Percentiles rank a stretch among this genome's conserved stretches.
These are phyloP conservation scores for Eupithecia vulgata DNA, from an alignment of 2,888 invertebrate genomes.

Conservation along the genomic window DNA sequence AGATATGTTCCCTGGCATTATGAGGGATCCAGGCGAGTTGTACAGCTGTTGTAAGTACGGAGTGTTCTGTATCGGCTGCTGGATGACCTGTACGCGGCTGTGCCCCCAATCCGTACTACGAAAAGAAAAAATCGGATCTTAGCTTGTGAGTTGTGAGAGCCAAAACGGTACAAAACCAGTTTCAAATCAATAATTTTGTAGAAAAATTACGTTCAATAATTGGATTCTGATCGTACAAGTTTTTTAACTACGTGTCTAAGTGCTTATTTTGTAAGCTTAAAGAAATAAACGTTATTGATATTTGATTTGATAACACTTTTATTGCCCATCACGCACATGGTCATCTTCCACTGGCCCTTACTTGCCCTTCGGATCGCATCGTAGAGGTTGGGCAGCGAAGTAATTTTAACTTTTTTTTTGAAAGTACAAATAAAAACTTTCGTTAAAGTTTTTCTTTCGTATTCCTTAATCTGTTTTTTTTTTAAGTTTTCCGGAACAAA, in stretches of 20 bases:
- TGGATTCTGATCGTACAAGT: not conserved
- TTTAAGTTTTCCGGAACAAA: not conserved
- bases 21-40: slow-evolving; percentile 88
- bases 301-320: too few species aligned
- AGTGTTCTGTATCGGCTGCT: slow-evolving; percentile 89
- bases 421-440: too few species aligned
- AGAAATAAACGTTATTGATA: too few species aligned
- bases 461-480: not conserved
- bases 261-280: too few species aligned
- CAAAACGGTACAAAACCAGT: not conserved
- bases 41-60: slow-evolving; percentile 92
- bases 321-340: not conserved
- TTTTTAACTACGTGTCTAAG: too few species aligned
- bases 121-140: slow-evolving; percentile 15
- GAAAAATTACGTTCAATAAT: not conserved
- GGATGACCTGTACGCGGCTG: slow-evolving; percentile 92
- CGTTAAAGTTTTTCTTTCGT: too few species aligned
- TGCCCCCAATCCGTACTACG: slow-evolving; percentile 87
- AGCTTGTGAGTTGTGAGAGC: not conserved
- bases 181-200: not conserved
- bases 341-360: too few species aligned
- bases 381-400: too few species aligned
- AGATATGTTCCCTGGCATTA: slow-evolving; percentile 91
- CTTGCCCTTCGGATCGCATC: too few species aligned
- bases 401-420: too few species aligned